Conservation (phyloP, 2,113 vertebrate species). For the Vulpes lagopus region DNA sequence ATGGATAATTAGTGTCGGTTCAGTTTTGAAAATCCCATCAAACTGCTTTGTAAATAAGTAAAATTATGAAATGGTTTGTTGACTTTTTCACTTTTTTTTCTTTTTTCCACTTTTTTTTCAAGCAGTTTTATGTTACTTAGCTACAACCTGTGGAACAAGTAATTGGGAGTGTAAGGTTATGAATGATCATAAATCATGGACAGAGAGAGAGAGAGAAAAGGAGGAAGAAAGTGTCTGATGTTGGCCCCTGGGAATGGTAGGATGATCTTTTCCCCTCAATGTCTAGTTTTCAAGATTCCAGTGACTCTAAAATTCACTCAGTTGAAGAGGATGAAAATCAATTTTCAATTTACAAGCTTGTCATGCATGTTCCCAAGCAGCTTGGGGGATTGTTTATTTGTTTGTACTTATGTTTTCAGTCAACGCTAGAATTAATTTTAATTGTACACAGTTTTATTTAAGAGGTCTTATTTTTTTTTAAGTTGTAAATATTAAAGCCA, state of each 20-base stretch:
- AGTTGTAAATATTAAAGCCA: not conserved
- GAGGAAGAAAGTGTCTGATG: not conserved
- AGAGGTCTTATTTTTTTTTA: conserved; percentile 14
- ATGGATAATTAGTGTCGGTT: not conserved
- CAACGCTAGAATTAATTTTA: conserved; percentile 33
- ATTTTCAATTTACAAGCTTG: conserved; percentile 38
- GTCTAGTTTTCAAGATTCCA: not conserved
- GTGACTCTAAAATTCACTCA: conserved; percentile 34
- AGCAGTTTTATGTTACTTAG: conserved; percentile 16
- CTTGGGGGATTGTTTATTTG: not conserved
- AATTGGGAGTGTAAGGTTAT: not conserved
- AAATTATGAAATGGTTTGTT: not conserved
- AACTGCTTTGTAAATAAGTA: not conserved
- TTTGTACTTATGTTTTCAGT: conserved; percentile 44
- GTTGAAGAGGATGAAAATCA: conserved; percentile 40
- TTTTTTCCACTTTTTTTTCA: not conserved
- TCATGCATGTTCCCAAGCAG: not conserved
- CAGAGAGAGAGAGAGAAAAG: not conserved
- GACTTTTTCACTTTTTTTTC: conserved; percentile 20
- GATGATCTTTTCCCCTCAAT: not conserved
- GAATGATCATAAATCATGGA: not conserved
- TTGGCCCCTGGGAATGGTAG: not conserved
- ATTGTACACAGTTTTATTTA: conserved; percentile 25
- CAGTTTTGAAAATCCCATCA: conserved; percentile 25
- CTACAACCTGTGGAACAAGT: not conserved